Base-by-base conservation (phyloP, 2,797 vertebrate species). In the Lepilemur ruficaudatus region DNA sequence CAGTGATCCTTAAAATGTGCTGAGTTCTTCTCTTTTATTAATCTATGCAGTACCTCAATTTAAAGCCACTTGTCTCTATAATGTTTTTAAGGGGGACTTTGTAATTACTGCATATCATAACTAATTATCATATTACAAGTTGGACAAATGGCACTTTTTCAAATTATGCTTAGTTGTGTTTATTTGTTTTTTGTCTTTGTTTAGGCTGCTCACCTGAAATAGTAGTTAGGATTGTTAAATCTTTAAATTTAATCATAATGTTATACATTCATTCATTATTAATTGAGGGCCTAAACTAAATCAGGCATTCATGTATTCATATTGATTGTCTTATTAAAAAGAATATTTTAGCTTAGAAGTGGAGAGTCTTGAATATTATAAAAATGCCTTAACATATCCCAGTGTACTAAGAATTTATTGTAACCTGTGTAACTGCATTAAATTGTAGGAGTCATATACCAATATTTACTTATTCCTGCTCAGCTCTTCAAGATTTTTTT, bases 1-100 rank as follows among this genome's bases (percentile, higher is more conserved):
- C 28, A 52, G 15, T 83, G 48, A 35, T 67, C 52, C 70, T 93
- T 88, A 32, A 72, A 35, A 85, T 75, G 43, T 87, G 43, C 43
- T 93, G 80, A 96, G 43, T 93, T 95, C 46, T 65, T 85, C 32
- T 63, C 69, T 90, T 11, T 32, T 46, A 52, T 57, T 57, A 57
- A 57, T 25, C 23, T 46, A 65, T 22, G 9, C 15, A 69, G 20
- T 72, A 10, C 8, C 12, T 82, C 25, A 7, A 76, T 75, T 93
- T 63, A 83, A 97, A 95, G 15, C 48, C 10, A 28, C 41, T 12
- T 61, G 5, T 43, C 28, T 85, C 93, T 25, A 28, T 78, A 73
- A 48, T 87, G 46, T 91, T 80, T 46, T 93, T 89, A 85, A 89
- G 11, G 15, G 30, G 25, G 67, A 65, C 8, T 41, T 38, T 88